These are phyloP conservation scores for Neoscelio sp. DNA, from an alignment of 2,888 invertebrate genomes.

Conservation along the genomic window DNA sequence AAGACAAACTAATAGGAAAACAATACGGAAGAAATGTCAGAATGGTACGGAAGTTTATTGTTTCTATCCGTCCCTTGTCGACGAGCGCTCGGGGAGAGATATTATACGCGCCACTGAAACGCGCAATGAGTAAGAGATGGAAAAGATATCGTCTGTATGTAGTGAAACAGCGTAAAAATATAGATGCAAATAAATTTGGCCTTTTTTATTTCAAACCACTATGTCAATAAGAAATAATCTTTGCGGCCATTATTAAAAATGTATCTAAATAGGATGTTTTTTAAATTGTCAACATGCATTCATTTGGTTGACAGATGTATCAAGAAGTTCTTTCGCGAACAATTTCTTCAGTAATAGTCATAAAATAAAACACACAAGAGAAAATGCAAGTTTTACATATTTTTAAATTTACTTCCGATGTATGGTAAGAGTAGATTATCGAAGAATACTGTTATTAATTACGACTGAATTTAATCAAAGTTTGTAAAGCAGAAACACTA, in stretches of 20 bases:
- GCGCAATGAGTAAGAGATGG: constrained; percentile 3
- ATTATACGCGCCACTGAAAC: constrained; percentile 7
- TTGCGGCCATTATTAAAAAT: neutral
- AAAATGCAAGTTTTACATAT: too few species aligned
- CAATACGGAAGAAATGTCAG: neutral
- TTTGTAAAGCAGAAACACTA: too few species aligned
- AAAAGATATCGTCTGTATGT: neutral
- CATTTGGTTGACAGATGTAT: too few species aligned
- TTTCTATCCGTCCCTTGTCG: neutral
- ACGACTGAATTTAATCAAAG: too few species aligned
- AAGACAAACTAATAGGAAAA: neutral
- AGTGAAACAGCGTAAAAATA: neutral
- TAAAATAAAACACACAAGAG: too few species aligned
- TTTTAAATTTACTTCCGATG: too few species aligned
- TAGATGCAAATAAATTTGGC: neutral
- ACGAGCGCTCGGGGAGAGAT: constrained; percentile 7
- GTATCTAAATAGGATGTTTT: neutral
- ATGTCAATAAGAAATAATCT: neutral
- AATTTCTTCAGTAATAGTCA: too few species aligned
- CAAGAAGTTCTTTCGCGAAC: too few species aligned
- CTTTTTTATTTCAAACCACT: neutral
- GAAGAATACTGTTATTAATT: too few species aligned
- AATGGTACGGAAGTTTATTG: neutral
- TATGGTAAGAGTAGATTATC: too few species aligned
- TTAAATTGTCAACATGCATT: too few species aligned